These are phyloP conservation scores for Micropoecilia bifurca DNA, from an alignment of 2,797 vertebrate species.

Conservation along the genomic window DNA sequence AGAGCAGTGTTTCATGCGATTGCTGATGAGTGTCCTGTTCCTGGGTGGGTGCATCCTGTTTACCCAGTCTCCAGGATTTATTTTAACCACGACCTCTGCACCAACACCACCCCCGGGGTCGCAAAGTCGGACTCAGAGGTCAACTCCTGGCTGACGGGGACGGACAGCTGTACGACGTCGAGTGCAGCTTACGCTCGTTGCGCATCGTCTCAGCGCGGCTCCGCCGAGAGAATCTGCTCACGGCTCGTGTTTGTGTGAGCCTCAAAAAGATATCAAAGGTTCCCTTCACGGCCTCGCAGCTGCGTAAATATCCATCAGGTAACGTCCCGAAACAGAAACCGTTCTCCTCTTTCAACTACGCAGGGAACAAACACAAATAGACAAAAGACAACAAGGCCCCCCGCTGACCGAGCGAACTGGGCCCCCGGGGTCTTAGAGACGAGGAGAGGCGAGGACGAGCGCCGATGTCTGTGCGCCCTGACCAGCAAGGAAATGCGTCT, in stretches of 20 bases:
- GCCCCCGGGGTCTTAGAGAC: slow-evolving; percentile 39
- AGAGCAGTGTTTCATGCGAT: slow-evolving; percentile 49
- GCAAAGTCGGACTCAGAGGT: slow-evolving; percentile 50
- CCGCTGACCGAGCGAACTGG: slow-evolving; percentile 55
- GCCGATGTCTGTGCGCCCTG: slow-evolving; percentile 48
- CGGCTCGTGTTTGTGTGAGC: slow-evolving; percentile 17
- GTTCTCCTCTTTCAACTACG: slow-evolving; percentile 75
- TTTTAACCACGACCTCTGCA: slow-evolving; percentile 66
- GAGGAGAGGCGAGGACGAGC: slow-evolving; percentile 45
- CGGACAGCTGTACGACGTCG: slow-evolving; percentile 74
- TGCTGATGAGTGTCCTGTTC: slow-evolving; percentile 61
- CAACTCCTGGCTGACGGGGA: slow-evolving; percentile 52
- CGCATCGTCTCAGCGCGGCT: slow-evolving; percentile 40
- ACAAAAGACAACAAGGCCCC: slow-evolving; percentile 76
- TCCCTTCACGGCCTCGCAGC: slow-evolving; percentile 77
- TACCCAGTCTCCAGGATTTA: slow-evolving; percentile 64
- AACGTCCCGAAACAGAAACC: slow-evolving; percentile 75
- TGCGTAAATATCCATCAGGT: slow-evolving; percentile 83
- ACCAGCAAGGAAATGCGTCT: slow-evolving; percentile 60
- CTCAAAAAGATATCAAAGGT: slow-evolving; percentile 75
- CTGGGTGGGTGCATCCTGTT: slow-evolving; percentile 71
- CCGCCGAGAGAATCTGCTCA: slow-evolving; percentile 34
- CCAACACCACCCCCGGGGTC: slow-evolving; percentile 31
- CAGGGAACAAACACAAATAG: slow-evolving; percentile 75
- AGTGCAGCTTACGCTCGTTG: slow-evolving; percentile 36